Conservation (phyloP, 2,888 invertebrate genomes). For the Drosophila borborema region DNA sequence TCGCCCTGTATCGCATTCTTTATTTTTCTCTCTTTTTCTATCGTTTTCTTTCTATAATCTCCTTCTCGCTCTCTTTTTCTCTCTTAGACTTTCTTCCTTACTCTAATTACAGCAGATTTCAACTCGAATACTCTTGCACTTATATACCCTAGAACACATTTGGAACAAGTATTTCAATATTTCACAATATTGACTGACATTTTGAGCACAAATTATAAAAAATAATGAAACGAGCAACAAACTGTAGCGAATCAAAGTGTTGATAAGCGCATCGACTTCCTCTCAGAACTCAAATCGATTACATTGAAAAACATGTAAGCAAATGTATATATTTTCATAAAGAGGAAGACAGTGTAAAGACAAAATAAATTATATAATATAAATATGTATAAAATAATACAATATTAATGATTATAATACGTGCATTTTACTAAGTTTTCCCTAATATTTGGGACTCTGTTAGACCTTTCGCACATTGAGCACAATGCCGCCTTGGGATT, state of each 20-base stretch:
- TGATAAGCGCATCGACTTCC: conserved; percentile 40
- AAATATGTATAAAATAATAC: background rate
- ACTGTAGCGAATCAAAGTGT: conserved; percentile 12
- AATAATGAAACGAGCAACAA: background rate
- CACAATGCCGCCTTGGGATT: conserved; percentile 71
- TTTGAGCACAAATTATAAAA: conserved; percentile 12
- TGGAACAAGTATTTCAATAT: background rate
- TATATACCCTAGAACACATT: background rate
- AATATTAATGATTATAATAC: background rate
- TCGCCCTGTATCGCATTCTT: too few species aligned
- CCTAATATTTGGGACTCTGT: fast-evolving
- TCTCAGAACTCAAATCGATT: background rate
- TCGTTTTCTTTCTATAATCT: too few species aligned
- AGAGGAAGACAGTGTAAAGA: background rate
- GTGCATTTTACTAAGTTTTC: background rate
- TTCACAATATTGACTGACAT: conserved; percentile 35
- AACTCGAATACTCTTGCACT: background rate
- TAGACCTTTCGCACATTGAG: conserved; percentile 67
- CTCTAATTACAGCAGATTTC: too few species aligned
- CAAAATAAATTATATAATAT: background rate
- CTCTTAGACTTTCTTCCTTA: too few species aligned
- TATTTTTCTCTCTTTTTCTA: too few species aligned
- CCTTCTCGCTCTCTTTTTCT: too few species aligned
- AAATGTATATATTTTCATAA: background rate
- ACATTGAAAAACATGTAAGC: background rate